Conservation (phyloP, 2,888 invertebrate genomes). For the Adelognathus sp. region DNA sequence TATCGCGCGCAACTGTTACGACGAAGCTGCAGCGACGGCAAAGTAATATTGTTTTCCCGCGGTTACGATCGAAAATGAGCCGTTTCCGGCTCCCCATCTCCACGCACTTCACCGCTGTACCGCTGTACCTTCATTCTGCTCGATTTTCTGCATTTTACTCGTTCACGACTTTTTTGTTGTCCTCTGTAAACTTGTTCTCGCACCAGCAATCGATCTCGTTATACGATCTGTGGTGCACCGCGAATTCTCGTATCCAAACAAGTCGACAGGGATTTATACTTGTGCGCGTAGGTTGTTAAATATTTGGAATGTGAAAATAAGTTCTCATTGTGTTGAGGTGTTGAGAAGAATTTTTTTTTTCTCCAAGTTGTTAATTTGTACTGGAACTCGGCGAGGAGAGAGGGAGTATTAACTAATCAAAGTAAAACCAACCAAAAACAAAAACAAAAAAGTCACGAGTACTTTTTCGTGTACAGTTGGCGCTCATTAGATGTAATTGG, state of each 20-base stretch:
- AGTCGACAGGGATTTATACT: not conserved
- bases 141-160: not conserved
- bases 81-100: constrained; percentile 36
- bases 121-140: not conserved
- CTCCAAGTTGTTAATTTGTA: not conserved
- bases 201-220: not conserved
- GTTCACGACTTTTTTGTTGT: not conserved
- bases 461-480: constrained; percentile 12
- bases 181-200: not conserved
- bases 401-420: not conserved
- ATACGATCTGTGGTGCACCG: not conserved
- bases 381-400: not conserved
- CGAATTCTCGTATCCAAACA: not conserved
- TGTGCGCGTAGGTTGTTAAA: no score
- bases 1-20: constrained; percentile 26
- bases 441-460: not conserved
- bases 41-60: constrained; percentile 55
- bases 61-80: constrained; percentile 54
- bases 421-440: not conserved
- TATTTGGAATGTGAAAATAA: no score
- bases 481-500: constrained; percentile 42
- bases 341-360: not conserved
- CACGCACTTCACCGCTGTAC: not conserved
- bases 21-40: not conserved
- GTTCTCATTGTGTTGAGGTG: no score